Evolutionary conservation across 2,888 invertebrate genomes (phyloP).

Genomic region (Drosophila subquinaria): DNA sequence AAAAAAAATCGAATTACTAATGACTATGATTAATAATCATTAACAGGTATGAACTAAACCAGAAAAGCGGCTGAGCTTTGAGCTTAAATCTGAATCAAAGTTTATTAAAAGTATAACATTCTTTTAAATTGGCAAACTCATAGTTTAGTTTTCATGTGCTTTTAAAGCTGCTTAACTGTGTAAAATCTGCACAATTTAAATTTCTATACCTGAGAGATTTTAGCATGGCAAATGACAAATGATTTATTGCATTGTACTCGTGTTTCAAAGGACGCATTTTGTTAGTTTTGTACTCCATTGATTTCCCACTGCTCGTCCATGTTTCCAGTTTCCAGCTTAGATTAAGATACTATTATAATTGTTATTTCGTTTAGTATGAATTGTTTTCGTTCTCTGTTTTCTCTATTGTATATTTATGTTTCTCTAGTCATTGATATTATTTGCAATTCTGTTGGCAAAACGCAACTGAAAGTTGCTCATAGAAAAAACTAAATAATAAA

Average conservation of each 20-base stretch:
- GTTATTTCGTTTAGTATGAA: slow-evolving; percentile 42
- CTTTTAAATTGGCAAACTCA: neutral
- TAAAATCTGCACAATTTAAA: neutral
- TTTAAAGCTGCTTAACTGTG: slow-evolving; percentile 9
- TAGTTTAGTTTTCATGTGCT: slow-evolving; percentile 1
- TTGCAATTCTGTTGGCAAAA: slow-evolving; percentile 53
- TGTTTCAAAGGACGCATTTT: slow-evolving; percentile 15
- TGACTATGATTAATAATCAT: too few species aligned
- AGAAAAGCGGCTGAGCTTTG: neutral
- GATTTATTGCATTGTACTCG: slow-evolving; percentile 6
- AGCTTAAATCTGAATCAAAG: neutral
- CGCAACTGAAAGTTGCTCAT: slow-evolving; percentile 53
- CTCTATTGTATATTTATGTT: slow-evolving; percentile 15
- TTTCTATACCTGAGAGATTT: neutral
- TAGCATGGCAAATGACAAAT: neutral
- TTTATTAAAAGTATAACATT: neutral
- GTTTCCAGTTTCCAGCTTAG: slow-evolving; percentile 42
- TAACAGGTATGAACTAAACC: neutral
- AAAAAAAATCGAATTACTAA: too few species aligned
- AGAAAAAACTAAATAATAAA: slow-evolving; percentile 10
- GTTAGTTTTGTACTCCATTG: slow-evolving; percentile 6
- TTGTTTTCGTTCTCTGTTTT: slow-evolving; percentile 21
- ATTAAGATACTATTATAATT: slow-evolving; percentile 53
- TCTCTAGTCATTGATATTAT: slow-evolving; percentile 33
- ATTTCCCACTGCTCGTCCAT: slow-evolving; percentile 38